These are phyloP conservation scores for Crocuta crocuta DNA, from an alignment of 2,113 vertebrate genomes.

Conservation along the genomic window DNA sequence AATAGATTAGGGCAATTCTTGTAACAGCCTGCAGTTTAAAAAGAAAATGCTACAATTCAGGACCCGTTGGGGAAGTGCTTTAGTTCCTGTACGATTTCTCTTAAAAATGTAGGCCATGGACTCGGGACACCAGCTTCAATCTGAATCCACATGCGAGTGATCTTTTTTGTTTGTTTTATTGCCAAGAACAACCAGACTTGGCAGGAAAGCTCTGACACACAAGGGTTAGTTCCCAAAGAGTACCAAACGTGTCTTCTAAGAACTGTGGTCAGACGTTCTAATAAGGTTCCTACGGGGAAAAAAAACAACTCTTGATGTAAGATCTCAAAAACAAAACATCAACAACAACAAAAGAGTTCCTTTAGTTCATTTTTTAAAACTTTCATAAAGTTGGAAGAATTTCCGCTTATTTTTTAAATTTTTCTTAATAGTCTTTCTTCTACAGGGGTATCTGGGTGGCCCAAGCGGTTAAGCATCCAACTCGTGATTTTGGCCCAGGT, in stretches of 20 bases:
- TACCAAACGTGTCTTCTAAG: slow-evolving; percentile 73
- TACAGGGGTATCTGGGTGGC: not conserved
- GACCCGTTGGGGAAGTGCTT: slow-evolving; percentile 42
- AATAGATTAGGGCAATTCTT: not conserved
- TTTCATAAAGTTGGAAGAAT: not conserved
- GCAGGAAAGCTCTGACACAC: slow-evolving; percentile 69
- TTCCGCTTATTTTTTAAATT: not conserved
- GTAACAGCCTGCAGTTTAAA: slow-evolving; percentile 39
- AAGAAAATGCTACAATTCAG: not conserved
- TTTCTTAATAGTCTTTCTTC: not conserved
- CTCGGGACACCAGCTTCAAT: slow-evolving; percentile 75
- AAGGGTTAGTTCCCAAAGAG: slow-evolving; percentile 56
- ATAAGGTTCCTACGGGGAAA: slow-evolving; percentile 66
- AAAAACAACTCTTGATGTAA: slow-evolving; percentile 55
- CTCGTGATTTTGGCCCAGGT: too few relatives aligned
- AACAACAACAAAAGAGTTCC: not conserved
- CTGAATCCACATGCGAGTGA: slow-evolving; percentile 70
- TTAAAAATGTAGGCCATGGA: slow-evolving; percentile 68
- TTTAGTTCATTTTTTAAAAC: not conserved
- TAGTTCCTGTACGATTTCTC: slow-evolving; percentile 58
- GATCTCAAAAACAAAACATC: slow-evolving; percentile 60
- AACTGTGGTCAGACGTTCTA: slow-evolving; percentile 66
- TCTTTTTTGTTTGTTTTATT: slow-evolving; percentile 53
- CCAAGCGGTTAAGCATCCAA: too few relatives aligned
- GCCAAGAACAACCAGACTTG: slow-evolving; percentile 80